Conservation (phyloP, 2,113 vertebrate species). For the Struthidea cinerea region DNA sequence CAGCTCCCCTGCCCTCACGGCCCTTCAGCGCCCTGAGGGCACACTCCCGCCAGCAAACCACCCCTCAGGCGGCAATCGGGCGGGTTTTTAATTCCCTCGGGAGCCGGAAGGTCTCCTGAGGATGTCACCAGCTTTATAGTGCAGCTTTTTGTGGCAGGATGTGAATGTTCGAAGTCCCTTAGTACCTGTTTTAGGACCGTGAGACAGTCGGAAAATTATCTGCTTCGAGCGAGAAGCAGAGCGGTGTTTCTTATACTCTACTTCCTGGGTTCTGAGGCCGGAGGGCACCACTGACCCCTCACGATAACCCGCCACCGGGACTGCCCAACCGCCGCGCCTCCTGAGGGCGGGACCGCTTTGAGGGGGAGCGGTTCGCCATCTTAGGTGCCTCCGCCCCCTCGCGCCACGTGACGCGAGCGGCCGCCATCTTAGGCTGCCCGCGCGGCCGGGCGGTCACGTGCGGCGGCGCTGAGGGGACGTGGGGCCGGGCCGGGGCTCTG, state of each 20-base stretch:
- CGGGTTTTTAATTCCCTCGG: fast-evolving
- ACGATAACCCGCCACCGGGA: fast-evolving
- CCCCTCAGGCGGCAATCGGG: fast-evolving
- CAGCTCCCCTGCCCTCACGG: neutral
- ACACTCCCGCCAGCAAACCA: fast-evolving
- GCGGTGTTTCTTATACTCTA: fast-evolving
- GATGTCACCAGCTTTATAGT: neutral
- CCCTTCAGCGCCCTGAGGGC: neutral
- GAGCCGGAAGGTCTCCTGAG: fast-evolving
- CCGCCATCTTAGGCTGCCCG: constrained; percentile 45
- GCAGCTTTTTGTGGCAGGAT: neutral
- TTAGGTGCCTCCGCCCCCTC: constrained; percentile 29
- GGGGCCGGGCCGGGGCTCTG: neutral
- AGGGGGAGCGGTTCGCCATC: constrained; percentile 9
- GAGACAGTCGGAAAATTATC: neutral
- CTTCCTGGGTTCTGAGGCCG: fast-evolving
- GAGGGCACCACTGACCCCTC: fast-evolving
- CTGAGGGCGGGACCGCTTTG: neutral
- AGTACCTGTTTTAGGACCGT: neutral
- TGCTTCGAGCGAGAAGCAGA: no score
- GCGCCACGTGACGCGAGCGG: neutral
- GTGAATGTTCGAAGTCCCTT: neutral
- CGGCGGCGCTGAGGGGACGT: neutral
- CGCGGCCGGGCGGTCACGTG: neutral
- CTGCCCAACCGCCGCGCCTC: fast-evolving